Conservation (phyloP, 2,888 invertebrate species). For the Chalcosyrphus nemorum region DNA sequence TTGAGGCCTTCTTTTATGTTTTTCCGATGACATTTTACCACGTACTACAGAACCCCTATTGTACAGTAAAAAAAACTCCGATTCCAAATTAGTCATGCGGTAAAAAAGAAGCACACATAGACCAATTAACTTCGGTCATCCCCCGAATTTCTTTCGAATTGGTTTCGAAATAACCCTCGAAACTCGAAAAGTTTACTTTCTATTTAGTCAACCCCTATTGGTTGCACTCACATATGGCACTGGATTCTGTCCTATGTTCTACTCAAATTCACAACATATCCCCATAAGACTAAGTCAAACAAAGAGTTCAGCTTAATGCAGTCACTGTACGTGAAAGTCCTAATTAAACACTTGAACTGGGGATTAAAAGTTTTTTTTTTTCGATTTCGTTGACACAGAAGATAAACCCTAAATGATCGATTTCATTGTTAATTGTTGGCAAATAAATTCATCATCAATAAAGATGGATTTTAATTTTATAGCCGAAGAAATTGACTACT, state of each 20-base stretch:
- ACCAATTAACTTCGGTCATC: slow-evolving; percentile 44
- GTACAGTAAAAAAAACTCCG: slow-evolving; percentile 20
- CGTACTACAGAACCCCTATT: slow-evolving; percentile 18
- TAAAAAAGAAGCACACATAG: slow-evolving; percentile 7
- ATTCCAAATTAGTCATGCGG: slow-evolving; percentile 30
- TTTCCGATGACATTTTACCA: neutral
- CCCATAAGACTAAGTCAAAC: slow-evolving; percentile 32
- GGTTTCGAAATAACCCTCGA: neutral
- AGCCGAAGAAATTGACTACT: neutral
- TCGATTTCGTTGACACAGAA: slow-evolving; percentile 41
- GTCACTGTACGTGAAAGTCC: neutral
- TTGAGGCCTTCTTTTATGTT: neutral
- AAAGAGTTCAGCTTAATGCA: slow-evolving; percentile 6
- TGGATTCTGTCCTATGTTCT: neutral
- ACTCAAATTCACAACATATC: slow-evolving; percentile 11
- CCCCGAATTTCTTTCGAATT: slow-evolving; percentile 27
- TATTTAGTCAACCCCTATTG: slow-evolving; percentile 8
- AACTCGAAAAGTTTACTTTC: slow-evolving; percentile 1
- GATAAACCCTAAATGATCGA: slow-evolving; percentile 52
- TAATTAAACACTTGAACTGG: slow-evolving; percentile 43
- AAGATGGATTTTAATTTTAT: slow-evolving; percentile 39
- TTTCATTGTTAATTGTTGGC: slow-evolving; percentile 55
- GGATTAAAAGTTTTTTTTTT: no score
- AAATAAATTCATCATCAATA: slow-evolving; percentile 64
- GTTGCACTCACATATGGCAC: slow-evolving; percentile 7